Conservation (phyloP, 2,888 invertebrate genomes). For the Thumatha senex region DNA sequence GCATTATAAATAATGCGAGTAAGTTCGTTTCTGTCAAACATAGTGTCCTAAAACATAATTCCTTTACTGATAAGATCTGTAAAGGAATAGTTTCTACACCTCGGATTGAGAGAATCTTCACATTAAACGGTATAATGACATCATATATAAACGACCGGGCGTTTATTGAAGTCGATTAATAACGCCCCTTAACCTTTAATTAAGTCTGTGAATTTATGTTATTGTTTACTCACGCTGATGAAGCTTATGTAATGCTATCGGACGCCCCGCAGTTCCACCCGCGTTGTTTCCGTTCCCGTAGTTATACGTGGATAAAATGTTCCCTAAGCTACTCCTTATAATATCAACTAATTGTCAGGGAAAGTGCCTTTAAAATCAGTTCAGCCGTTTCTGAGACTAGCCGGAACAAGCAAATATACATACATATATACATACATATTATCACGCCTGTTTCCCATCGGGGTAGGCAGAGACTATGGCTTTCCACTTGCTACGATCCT, state of each 20-base stretch:
- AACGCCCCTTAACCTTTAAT: conserved; percentile 30
- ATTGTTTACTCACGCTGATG: background rate
- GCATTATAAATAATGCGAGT: background rate
- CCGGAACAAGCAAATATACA: too few relatives aligned
- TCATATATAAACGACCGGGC: conserved; percentile 22
- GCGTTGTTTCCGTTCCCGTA: too few relatives aligned
- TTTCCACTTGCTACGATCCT: too few relatives aligned
- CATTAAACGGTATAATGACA: conserved; percentile 24
- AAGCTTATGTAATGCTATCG: background rate
- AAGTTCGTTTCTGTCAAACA: conserved; percentile 37
- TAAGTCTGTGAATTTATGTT: conserved; percentile 32
- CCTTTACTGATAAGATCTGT: conserved; percentile 43
- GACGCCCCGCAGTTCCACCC: too few relatives aligned
- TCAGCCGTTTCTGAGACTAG: too few relatives aligned
- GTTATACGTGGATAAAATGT: too few relatives aligned
- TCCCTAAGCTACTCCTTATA: too few relatives aligned
- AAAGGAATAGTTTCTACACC: conserved; percentile 46
- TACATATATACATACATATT: too few relatives aligned
- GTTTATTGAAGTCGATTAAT: conserved; percentile 45
- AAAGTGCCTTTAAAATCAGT: too few relatives aligned
- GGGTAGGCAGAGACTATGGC: too few relatives aligned
- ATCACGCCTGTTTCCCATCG: too few relatives aligned
- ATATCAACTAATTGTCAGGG: too few relatives aligned
- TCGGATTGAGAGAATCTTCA: conserved; percentile 11
- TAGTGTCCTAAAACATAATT: conserved; percentile 31